Conservation (phyloP, 2,797 vertebrate genomes). For the Eulemur albifrons region DNA sequence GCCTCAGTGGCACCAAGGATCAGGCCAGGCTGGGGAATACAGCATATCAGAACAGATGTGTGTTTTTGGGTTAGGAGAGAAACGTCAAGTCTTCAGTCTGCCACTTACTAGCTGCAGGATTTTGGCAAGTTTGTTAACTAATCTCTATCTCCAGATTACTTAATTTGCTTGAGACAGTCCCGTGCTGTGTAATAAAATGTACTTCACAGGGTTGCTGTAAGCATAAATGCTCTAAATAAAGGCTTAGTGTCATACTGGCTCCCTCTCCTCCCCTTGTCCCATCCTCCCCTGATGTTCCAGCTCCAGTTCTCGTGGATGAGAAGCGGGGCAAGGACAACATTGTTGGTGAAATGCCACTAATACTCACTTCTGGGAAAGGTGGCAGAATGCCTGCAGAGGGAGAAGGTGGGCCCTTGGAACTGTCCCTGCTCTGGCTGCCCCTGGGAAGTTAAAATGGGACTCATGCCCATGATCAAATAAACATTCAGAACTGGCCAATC, state of each 20-base stretch:
- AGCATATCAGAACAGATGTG: background rate
- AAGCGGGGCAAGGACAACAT: background rate
- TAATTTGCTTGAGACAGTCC: background rate
- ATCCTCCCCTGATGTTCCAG: background rate
- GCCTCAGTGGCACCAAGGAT: background rate
- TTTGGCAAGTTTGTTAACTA: background rate
- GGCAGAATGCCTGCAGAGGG: background rate
- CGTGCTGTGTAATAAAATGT: background rate
- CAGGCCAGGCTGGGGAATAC: background rate
- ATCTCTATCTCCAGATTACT: background rate
- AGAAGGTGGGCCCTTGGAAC: background rate
- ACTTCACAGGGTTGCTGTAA: background rate
- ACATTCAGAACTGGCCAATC: background rate
- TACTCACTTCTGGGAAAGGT: background rate
- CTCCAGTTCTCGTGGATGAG: background rate
- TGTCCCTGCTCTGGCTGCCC: background rate
- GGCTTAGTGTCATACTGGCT: background rate
- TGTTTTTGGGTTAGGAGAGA: background rate
- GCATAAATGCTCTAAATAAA: background rate
- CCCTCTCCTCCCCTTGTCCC: background rate
- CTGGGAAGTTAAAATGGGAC: background rate
- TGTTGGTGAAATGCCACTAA: background rate
- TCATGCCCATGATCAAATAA: background rate
- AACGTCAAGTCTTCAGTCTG: background rate
- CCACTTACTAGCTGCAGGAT: background rate